Percentiles rank a stretch among this genome's conserved stretches.
Conservation (phyloP, 2,113 vertebrate genomes). For the Riparia riparia region DNA sequence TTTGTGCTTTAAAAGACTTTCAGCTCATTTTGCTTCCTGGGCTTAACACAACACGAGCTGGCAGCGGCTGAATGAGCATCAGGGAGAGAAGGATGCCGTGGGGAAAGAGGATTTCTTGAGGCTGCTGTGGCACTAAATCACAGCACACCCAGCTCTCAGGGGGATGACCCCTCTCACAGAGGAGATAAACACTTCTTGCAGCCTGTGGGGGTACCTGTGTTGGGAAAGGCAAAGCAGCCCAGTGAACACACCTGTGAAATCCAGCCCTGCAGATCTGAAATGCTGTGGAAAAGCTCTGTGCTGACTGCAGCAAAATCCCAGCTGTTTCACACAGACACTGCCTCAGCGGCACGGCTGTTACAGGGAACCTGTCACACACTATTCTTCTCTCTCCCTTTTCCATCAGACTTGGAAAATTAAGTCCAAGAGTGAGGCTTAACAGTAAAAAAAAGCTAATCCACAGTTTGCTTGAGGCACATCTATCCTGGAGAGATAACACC, state of each 20-base stretch:
- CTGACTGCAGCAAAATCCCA: not conserved
- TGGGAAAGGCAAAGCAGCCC: rapidly evolving
- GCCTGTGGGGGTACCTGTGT: not conserved
- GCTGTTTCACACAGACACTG: not conserved
- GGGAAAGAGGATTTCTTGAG: not conserved
- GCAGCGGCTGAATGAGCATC: not conserved
- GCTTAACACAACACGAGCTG: not conserved
- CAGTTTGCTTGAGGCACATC: not conserved
- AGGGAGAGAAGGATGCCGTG: not conserved
- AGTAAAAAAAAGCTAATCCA: not conserved
- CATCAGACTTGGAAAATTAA: not conserved
- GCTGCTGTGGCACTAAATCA: not conserved
- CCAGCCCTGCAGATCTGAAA: not conserved
- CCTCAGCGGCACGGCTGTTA: not conserved
- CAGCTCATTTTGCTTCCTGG: not conserved
- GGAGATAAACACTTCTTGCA: not conserved
- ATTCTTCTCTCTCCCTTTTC: not conserved
- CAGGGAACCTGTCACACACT: not conserved
- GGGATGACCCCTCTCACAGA: not conserved
- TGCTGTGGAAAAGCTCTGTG: not conserved
- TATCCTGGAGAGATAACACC: not conserved
- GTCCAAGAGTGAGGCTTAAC: not conserved
- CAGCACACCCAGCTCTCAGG: rapidly evolving
- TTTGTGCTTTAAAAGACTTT: not conserved
- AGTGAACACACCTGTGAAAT: not conserved